Evolutionary conservation across 37 sponge, comb jelly and placozoan genomes (phyloP), one percentile per base, ranked within the genome.

Genomic region (Beroe forskalii): DNA sequence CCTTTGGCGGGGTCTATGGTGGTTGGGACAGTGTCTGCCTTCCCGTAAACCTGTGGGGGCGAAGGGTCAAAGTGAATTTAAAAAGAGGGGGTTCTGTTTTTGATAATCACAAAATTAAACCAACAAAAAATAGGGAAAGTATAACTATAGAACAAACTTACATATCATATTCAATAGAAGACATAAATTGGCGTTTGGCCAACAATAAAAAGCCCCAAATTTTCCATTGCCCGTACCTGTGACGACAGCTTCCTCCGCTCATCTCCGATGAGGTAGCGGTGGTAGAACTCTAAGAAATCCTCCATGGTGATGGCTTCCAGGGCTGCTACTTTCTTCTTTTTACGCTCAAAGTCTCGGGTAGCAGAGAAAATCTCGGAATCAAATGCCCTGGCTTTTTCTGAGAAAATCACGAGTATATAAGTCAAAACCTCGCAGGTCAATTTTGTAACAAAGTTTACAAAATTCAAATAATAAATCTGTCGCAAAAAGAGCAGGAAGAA

Each of bases 271-370:
- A 72, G 39, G 30, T 72, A 72, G 31, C 40, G 37, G 8, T 20
- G 23, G 39, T 72, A 72, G 39, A 72, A 72, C 40, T 38, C 40
- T 30, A 72, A 3, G 39, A 72, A 72, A 36, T 72, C 75, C 2
- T 72, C 75, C 40, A 37, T 37, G 9, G 75, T 72, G 22, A 72
- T 20, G 19, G 3, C 39, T 22, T 33, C 75, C 3, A 72, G 75
- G 20, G 75, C 75, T 38, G 4, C 39, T 1, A 72, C 75, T 37
- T 38, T 72, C 75, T 72, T 72, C 39, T 72, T 30, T 37, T 32
- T 72, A 19, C 75, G 75, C 4, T 6, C 75, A 72, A 72, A 72
- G 22, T 72, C 75, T 33, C 75, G 75, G 4, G 75, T 33, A 19
- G 75, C 22, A 8, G 37, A 38, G 75, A 72, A 72, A 12, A 72